Evolutionary conservation across 2,797 vertebrate genomes (phyloP), one percentile per base, ranked within the genome.

Genomic region (Gymnodraco acuticeps): DNA sequence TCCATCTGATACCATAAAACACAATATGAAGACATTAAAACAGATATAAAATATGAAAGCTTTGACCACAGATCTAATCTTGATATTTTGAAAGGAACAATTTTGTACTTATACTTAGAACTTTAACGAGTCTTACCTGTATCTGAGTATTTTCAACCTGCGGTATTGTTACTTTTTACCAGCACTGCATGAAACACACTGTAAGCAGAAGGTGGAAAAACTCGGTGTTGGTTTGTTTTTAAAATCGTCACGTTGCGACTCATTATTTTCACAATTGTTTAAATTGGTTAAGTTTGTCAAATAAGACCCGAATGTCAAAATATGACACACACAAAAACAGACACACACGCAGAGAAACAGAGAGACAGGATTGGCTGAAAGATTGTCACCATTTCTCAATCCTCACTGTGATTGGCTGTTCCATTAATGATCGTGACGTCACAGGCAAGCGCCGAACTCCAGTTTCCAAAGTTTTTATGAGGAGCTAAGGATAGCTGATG

Each of bases 361-460:
- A 42, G 48, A 5, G 42, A 17, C 14, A 0, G 0, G 70, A 87
- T 89, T 93, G 90, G 93, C 50, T 61, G 66, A 42, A 43, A 5
- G 20, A 56, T 71, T 50, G 73, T 82, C 84, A 81, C 61, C 59
- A 11, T 56, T 80, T 81, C 46, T 52, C 5, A 62, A 41, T 15
- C 16, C 48, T 2, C 6, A 10, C 19, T 59, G 8, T 63, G 51
- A 92, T 93, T 94, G 91, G 93, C 72, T 55, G 0, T 2, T 51
- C 5, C 13, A 7, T 27, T 27, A 52, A 56, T 17, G 43, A 10
- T 7, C 16, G 55, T 89, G 88, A 92, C 46, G 93, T 92, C 93
- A 94, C 72, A 88, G 62, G 73, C 72, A 92, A 89, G 94, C 92
- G 93, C 90, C 90, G 85, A 78, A 71, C 70, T 84, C 69, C 67